These are phyloP conservation scores for Crocodylus rhombifer DNA, from an alignment of 2,797 vertebrate genomes.

Conservation along the genomic window DNA sequence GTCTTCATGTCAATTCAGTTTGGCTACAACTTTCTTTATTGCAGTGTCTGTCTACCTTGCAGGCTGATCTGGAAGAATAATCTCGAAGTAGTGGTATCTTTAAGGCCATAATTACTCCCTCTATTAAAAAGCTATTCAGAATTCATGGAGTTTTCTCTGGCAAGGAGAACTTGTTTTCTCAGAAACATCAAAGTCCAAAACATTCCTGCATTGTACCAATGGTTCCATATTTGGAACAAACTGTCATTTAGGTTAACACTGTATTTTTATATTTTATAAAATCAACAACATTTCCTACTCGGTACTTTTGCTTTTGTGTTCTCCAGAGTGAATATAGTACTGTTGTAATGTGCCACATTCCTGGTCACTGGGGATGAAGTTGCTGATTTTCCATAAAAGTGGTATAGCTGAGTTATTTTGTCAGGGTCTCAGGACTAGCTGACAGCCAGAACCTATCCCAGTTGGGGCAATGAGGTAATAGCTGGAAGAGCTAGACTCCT, in stretches of 20 bases:
- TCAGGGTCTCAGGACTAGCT: too few species aligned
- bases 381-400: neutral
- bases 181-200: neutral
- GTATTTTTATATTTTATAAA: neutral
- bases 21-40: neutral
- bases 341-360: neutral
- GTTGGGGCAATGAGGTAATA: too few species aligned
- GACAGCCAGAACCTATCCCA: too few species aligned
- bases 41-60: accelerated
- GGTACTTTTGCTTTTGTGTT: neutral
- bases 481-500: too few species aligned
- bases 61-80: neutral
- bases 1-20: neutral
- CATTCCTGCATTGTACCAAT: neutral
- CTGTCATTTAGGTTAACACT: neutral
- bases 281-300: neutral
- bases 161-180: neutral
- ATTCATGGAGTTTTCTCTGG: neutral
- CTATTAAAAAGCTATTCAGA: neutral
- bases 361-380: neutral
- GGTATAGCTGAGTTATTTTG: neutral
- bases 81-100: neutral
- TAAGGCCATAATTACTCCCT: neutral
- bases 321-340: neutral
- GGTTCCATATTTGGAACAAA: neutral